Evolutionary conservation across 2,113 vertebrate genomes (phyloP), one percentile per base, ranked within the genome.

Genomic region (Ahaetulla prasina): DNA sequence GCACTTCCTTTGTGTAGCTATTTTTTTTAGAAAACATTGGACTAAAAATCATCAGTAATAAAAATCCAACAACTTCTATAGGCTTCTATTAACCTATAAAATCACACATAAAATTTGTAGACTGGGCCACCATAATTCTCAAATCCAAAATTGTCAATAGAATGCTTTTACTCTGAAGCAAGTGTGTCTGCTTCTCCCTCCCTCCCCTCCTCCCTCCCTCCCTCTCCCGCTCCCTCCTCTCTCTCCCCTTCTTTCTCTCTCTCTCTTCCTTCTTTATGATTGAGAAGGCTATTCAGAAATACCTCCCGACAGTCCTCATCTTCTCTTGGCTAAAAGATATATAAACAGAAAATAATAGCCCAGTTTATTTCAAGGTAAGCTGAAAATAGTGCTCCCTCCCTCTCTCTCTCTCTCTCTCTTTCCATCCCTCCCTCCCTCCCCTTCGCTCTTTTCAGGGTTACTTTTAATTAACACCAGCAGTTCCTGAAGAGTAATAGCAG

Each of bases 381-480:
- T 92, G 9, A 55, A 90, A 95, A 94, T 91, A 90, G 68, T 9
- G 12, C 74, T 94, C 95, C 60, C 0, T 0, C 0, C 90, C 93
- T 35, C 89, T 89, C 89, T 18, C 3, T 0, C 60, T n/a, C 4
- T 30, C 57, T 80, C 89, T 89, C 89, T 18, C 3, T 0, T 30
- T n/a, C 4, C 25, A 53, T 80, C 39, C 4, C 89, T 52, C 14
- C 89, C 88, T 47, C 53, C 55, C 30, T 3, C 87, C 94, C 85
- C 93, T 95, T 91, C 14, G 43, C 94, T 88, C 80, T 92, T 95
- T 95, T 87, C 74, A 91, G 14, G 93, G 74, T 63, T 94, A 93
- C 87, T 27, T 94, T 96, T 96, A 93, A 95, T 96, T 93, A 96
- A 95, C 18, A 86, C 49, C 91, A 89, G 93, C 35, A 92, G 84